Evolutionary conservation across 1,140 invertebrate species (phyloP).

Genomic region (Panulirus ornatus): DNA sequence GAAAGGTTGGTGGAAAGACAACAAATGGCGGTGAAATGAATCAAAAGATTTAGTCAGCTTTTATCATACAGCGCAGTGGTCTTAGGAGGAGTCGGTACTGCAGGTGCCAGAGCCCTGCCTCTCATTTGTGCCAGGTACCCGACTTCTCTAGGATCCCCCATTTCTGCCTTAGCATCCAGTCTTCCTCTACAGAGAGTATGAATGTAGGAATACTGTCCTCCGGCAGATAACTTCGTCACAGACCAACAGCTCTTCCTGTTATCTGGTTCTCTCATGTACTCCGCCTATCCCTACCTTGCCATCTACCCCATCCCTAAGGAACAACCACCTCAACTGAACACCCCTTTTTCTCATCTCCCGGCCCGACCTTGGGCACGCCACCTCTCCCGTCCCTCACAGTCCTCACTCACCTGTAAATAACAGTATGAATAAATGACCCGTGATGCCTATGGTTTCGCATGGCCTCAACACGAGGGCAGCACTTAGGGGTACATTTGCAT

Average conservation of each 20-base stretch:
- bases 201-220: not conserved
- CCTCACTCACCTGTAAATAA: not conserved
- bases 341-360: not conserved
- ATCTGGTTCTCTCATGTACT: not conserved
- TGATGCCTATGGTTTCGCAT: conserved; percentile 20
- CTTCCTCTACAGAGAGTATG: too few relatives aligned
- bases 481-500: conserved; percentile 8
- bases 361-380: not conserved
- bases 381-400: not conserved
- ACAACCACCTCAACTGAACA: not conserved
- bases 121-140: too few relatives aligned
- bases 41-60: too few relatives aligned
- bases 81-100: too few relatives aligned
- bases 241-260: too few relatives aligned
- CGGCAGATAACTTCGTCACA: not conserved
- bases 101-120: too few relatives aligned
- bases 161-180: too few relatives aligned
- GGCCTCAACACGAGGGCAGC: not conserved
- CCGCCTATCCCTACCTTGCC: not conserved
- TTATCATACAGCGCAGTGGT: too few relatives aligned
- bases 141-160: too few relatives aligned
- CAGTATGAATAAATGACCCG: conserved; percentile 20
- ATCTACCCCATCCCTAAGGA: not conserved
- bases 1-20: too few relatives aligned
- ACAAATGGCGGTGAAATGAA: too few relatives aligned